Base-by-base conservation (phyloP, 2,797 vertebrate genomes). In the Perodicticus potto region DNA sequence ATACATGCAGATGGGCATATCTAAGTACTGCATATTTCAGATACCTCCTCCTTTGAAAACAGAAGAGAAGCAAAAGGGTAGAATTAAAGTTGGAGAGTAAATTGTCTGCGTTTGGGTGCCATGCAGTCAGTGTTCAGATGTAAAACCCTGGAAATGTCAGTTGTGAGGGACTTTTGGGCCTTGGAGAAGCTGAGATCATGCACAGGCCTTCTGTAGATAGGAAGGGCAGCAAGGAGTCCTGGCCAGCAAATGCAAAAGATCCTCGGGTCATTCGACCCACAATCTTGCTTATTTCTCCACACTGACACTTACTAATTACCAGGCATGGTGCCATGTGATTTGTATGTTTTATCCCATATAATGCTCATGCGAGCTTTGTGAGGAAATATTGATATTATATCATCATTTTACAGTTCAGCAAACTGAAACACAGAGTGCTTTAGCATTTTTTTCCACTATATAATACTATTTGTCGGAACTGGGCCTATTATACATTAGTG, bases 381-480 rank as follows among this genome's bases (percentile, higher is more conserved):
- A 57, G 4, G 3, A 32, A 69, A 32, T 45, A 40, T 74, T 32
- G 9, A 65, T 73, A 32, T 63, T 85, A 57, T 53, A 40, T 1
- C 69, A 32, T 43, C 19, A 72, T 69, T 93, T 94, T 78, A 83
- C 0, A 65, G 5, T 73, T 89, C 45, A 53, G 32, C 9, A 93
- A 78, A 63, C 22, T 37, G 65, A 83, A 84, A 20, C 12, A 85
- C 0, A 29, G 69, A 45, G 13, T 37, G 19, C 17, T 55, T 67
- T 45, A 32, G 9, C 13, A 25, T 78, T 80, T 14, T 27, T 59
- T 29, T 8, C 17, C 5, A 74, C 23, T 37, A 1, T 84, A 17
- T 34, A n/a, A 61, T 77, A 72, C 13, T 63, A 12, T 57, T 84
- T 80, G 11, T 32, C n/a, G 73, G 37, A 61, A 40, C 2, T 72